A percentile compares a stretch with the other conserved stretches of the same genome.
Evolutionary conservation across 2,888 invertebrate genomes (phyloP).

Genomic region (Dynastes grantii): DNA sequence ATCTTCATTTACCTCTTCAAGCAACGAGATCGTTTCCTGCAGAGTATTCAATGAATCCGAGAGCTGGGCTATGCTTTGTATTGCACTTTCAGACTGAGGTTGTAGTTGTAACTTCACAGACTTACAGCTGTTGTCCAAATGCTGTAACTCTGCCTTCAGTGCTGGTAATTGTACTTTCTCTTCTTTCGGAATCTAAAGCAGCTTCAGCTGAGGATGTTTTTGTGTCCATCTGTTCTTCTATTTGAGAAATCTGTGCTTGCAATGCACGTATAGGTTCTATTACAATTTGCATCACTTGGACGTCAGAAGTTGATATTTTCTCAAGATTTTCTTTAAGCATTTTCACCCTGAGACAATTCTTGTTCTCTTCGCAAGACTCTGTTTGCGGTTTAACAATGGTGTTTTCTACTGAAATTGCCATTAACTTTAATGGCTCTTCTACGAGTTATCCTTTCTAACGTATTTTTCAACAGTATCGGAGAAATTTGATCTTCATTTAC

Average conservation of each 20-base stretch:
- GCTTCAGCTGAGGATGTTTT: background rate
- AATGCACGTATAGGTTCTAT: conserved; percentile 17
- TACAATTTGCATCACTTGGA: conserved; percentile 19
- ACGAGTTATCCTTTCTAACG: conserved; percentile 1
- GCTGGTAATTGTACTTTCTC: background rate
- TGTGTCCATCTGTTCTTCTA: conserved; percentile 21
- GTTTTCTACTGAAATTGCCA: conserved; percentile 19
- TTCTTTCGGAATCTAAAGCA: background rate
- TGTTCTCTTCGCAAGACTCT: background rate
- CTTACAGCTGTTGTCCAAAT: conserved; percentile 37
- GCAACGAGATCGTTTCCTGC: background rate
- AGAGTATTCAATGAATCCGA: background rate
- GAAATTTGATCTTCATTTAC: conserved; percentile 16
- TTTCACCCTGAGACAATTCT: conserved; percentile 1
- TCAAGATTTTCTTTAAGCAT: conserved; percentile 4
- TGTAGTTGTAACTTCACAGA: conserved; percentile 27
- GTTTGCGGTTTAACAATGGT: conserved; percentile 24
- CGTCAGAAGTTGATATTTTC: conserved; percentile 14
- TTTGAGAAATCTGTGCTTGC: conserved; percentile 37
- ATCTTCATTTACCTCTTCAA: conserved; percentile 14
- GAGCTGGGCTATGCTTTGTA: conserved; percentile 14
- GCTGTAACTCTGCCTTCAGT: conserved; percentile 32
- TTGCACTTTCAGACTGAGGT: conserved; percentile 11
- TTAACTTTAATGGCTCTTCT: conserved; percentile 45
- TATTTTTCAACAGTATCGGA: conserved; percentile 14